Conservation (phyloP, 2,113 vertebrate genomes). For the Bungarus multicinctus region DNA sequence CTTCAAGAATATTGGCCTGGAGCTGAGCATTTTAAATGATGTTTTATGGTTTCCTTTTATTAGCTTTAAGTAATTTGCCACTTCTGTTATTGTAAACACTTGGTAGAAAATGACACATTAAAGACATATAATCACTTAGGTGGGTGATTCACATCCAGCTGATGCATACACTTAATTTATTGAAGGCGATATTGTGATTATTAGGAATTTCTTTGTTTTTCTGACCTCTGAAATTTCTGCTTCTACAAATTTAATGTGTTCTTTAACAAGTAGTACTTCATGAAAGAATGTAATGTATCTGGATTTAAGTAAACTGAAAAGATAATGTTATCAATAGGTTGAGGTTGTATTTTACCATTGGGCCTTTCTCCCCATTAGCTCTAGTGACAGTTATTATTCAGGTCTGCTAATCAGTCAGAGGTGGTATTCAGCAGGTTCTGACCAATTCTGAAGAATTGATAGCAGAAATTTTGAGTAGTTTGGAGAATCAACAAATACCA, state of each 20-base stretch:
- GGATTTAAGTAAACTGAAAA: background rate
- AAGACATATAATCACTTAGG: background rate
- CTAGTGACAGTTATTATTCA: background rate
- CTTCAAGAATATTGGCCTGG: conserved; percentile 21
- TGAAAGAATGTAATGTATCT: background rate
- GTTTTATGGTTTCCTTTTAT: conserved; percentile 23
- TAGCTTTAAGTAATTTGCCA: conserved; percentile 32
- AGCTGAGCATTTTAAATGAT: conserved; percentile 7
- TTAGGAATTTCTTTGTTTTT: background rate
- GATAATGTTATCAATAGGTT: background rate
- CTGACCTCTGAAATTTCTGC: background rate
- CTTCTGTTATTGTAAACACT: conserved; percentile 4
- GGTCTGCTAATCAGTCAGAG: background rate
- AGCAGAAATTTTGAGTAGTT: too few relatives aligned
- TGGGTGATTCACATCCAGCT: background rate
- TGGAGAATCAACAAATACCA: too few relatives aligned
- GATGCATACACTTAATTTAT: conserved; percentile 10
- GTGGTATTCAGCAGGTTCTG: too few relatives aligned
- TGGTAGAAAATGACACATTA: background rate
- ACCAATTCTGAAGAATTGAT: too few relatives aligned
- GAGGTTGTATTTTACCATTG: background rate
- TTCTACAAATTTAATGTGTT: background rate
- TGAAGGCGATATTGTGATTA: conserved; percentile 1
- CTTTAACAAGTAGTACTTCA: background rate
- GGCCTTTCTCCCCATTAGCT: background rate